phyloP scores from a whole-genome alignment of 2,797 vertebrate species.

The Rhinoraja longicauda region DNA sequence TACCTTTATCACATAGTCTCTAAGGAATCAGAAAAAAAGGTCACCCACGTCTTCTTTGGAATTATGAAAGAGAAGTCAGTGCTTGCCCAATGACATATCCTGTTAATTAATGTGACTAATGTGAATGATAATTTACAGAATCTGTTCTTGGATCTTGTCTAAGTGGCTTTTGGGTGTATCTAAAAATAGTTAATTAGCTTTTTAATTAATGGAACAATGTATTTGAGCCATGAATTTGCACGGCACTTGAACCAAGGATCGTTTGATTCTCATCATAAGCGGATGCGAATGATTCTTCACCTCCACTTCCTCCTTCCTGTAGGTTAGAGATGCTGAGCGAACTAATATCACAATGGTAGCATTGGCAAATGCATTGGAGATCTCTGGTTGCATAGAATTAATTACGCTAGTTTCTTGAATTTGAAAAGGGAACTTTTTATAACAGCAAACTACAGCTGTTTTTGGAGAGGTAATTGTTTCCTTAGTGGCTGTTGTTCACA shows the following conservation, averaged over 20 bases:
- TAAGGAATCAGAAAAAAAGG: no score
- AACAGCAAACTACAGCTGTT: not conserved
- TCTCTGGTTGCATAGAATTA: not conserved
- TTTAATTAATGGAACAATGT: not conserved
- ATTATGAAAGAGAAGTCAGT: no score
- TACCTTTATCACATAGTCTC: not conserved
- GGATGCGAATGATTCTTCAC: not conserved
- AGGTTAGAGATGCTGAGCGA: not conserved
- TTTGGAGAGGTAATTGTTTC: not conserved
- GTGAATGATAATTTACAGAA: not conserved
- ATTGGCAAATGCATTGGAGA: not conserved
- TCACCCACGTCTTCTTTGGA: no score
- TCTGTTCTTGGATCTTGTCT: not conserved
- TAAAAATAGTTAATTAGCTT: not conserved
- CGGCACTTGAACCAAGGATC: not conserved
- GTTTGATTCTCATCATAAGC: not conserved
- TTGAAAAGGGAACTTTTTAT: not conserved
- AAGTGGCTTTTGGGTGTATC: not conserved
- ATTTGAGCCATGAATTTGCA: not conserved
- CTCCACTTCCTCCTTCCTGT: not conserved
- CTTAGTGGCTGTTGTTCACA: not conserved
- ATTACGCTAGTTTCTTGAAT: not conserved
- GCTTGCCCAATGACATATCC: not conserved
- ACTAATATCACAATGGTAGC: not conserved
- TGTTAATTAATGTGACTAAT: not conserved